A percentile compares a stretch with the other conserved stretches of the same genome.
These are phyloP conservation scores for Mesorhabditis belari DNA, from an alignment of 2,888 invertebrate species.

Conservation along the genomic window DNA sequence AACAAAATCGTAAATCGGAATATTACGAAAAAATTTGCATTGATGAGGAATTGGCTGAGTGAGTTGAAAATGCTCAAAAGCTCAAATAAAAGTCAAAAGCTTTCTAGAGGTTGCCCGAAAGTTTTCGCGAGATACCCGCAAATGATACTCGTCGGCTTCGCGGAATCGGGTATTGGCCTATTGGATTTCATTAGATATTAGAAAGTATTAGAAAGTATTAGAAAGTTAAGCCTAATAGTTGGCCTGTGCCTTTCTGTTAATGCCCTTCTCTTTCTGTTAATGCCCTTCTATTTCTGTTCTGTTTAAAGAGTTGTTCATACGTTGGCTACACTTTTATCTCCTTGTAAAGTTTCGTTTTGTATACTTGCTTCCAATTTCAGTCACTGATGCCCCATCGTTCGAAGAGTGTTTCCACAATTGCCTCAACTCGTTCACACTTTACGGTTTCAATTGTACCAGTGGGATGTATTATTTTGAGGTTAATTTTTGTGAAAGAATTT, in stretches of 20 bases:
- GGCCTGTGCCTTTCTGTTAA: too few species aligned
- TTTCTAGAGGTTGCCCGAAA: conserved; percentile 35
- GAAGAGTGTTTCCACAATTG: conserved; percentile 52
- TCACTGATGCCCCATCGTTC: conserved; percentile 47
- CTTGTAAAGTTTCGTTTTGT: too few species aligned
- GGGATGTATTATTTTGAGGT: conserved; percentile 53
- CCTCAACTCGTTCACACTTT: conserved; percentile 45
- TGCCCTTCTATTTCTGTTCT: too few species aligned
- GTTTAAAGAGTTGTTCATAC: too few species aligned
- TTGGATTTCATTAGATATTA: background rate
- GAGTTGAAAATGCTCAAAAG: background rate
- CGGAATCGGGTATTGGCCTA: conserved; percentile 31
- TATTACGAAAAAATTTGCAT: conserved; percentile 52
- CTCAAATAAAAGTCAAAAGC: background rate
- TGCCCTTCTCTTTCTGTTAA: too few species aligned
- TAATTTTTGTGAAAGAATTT: background rate
- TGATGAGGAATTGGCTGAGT: conserved; percentile 16
- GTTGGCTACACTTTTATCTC: too few species aligned
- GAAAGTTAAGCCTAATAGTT: too few species aligned
- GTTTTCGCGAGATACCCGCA: conserved; percentile 49
- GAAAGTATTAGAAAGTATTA: too few species aligned
- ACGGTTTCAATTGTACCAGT: conserved; percentile 49
- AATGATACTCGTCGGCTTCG: conserved; percentile 53
- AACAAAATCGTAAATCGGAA: conserved; percentile 34
- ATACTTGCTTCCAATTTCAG: too few species aligned